Base-by-base conservation (phyloP, 2,797 vertebrate species). In the Acanthiza pusilla region DNA sequence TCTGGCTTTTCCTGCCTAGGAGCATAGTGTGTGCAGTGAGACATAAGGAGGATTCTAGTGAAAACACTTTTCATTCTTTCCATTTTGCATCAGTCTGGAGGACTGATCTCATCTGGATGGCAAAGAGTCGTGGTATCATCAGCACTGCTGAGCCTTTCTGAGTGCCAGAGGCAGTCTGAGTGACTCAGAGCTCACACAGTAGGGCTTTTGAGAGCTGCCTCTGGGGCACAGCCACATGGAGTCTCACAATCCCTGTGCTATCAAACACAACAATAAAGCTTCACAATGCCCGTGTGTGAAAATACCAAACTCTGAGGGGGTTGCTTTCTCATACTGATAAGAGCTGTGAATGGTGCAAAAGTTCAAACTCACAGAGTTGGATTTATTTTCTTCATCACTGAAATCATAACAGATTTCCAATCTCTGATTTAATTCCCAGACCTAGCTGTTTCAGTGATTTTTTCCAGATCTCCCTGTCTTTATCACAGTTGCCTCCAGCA, bases 141-240 rank as follows among this genome's bases (percentile, higher is more conserved):
- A 88, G 36, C 40, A 4, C 57, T 29, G 16, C 63, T 62, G 80
- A 84, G 73, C 65, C 61, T 75, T 85, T 91, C 19, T 5, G 53
- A 61, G 85, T 40, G 77, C 91, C 85, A 85, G 76, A 83, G 78
- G 85, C 95, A 74, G 74, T 51, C 68, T 43, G 57, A 60, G 40
- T 94, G 76, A 94, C 70, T 89, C 78, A 78, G 12, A 94, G 89
- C 50, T 88, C 82, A 93, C 75, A 89, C 81, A 80, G 81, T 40
- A 74, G 58, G 57, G 73, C 89, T 94, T 96, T 85, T 94, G 84
- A 93, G 86, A 85, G 72, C 62, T 68, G 87, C 72, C 73, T 75
- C 65, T 89, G 72, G 78, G 86, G 76, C 62, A 92, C 65, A 92
- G 75, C 62, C 87, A 85, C 87, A 67, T 17, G 67, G 43, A 92